phyloP scores from a whole-genome alignment of 2,797 vertebrate genomes.

The Falco cherrug region DNA sequence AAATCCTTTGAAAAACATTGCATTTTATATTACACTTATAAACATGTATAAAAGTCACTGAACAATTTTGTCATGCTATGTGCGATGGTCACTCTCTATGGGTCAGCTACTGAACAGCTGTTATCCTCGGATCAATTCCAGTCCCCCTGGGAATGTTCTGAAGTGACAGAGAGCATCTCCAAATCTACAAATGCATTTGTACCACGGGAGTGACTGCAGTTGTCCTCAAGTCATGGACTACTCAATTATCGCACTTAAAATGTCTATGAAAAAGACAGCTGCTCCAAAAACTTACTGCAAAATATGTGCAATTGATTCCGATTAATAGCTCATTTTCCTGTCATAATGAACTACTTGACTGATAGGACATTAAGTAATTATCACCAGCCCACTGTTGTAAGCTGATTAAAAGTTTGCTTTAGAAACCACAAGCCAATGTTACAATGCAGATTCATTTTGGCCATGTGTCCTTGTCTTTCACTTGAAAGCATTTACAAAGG shows the following conservation, averaged over 20 bases:
- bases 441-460: background rate
- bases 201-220: background rate
- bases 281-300: background rate
- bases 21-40: background rate
- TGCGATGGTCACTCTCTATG: background rate
- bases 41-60: background rate
- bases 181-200: background rate
- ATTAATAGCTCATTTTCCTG: background rate
- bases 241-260: constrained; percentile 24
- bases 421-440: background rate
- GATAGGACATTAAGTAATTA: background rate
- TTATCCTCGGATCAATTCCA: background rate
- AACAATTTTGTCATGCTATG: rapidly evolving
- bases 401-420: constrained; percentile 31
- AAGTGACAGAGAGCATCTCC: background rate
- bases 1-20: background rate
- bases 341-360: constrained; percentile 12
- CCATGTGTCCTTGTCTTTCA: background rate
- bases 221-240: background rate
- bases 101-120: background rate
- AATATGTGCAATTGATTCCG: background rate
- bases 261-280: background rate
- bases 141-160: background rate
- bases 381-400: background rate
- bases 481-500: background rate